phyloP scores from a whole-genome alignment of 2,113 vertebrate genomes.

The Zosterops japonicus region DNA sequence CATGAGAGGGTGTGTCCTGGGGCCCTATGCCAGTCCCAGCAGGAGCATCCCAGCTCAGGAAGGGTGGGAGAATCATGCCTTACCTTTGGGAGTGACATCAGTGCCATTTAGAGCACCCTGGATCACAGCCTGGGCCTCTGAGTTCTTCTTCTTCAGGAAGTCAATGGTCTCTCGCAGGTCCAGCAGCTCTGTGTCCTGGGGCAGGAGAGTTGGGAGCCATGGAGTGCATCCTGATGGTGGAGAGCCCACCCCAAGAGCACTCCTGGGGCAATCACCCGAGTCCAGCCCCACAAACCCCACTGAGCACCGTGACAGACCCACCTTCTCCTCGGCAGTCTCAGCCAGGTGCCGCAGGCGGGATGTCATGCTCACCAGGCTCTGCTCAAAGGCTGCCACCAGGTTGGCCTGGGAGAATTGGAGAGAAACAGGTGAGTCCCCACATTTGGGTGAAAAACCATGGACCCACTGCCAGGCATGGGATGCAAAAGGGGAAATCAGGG shows the following conservation, averaged over 20 bases:
- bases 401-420: slow-evolving; percentile 80
- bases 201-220: neutral
- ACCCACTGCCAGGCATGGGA: no score
- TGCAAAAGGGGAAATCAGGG: neutral
- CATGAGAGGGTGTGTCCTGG: no score
- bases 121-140: slow-evolving; percentile 92
- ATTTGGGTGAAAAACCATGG: rapidly evolving
- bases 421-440: neutral
- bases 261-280: neutral
- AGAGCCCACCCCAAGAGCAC: neutral
- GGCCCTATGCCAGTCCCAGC: neutral
- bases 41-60: neutral
- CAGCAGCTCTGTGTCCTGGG: slow-evolving; percentile 85
- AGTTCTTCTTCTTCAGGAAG: slow-evolving; percentile 86
- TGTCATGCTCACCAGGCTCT: slow-evolving; percentile 92
- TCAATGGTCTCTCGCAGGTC: slow-evolving; percentile 94
- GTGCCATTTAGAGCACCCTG: slow-evolving; percentile 88
- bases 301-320: neutral
- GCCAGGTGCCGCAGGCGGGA: slow-evolving; percentile 89
- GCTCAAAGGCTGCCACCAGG: slow-evolving; percentile 93
- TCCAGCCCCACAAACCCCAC: neutral
- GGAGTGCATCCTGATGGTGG: rapidly evolving
- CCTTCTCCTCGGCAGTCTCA: slow-evolving; percentile 90
- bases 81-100: slow-evolving; percentile 86
- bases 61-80: neutral